Evolutionary conservation across 1,140 invertebrate genomes (phyloP).

Genomic region (Daktulosphaira vitifoliae): DNA sequence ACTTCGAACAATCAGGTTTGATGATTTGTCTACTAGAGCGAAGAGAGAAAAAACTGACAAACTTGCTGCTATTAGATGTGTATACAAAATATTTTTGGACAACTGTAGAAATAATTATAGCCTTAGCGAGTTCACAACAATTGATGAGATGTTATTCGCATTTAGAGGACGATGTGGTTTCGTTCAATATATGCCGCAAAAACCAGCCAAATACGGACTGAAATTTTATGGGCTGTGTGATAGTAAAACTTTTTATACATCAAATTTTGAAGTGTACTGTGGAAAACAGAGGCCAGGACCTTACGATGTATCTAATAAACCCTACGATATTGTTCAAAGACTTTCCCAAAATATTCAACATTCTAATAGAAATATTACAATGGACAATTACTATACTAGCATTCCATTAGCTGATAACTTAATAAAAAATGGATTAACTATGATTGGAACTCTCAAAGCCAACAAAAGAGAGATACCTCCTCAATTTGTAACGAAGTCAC

Average conservation of each 20-base stretch:
- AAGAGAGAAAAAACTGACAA: constrained; percentile 37
- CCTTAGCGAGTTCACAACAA: constrained; percentile 40
- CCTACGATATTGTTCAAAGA: not conserved
- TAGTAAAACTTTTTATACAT: constrained; percentile 40
- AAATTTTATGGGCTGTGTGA: constrained; percentile 43
- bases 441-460: constrained; percentile 42
- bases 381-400: constrained; percentile 43
- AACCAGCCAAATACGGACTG: constrained; percentile 45
- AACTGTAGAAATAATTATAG: constrained; percentile 35
- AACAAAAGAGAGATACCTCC: constrained; percentile 39
- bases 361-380: constrained; percentile 40
- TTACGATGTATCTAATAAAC: not conserved
- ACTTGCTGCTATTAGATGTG: constrained; percentile 39
- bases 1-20: constrained; percentile 40
- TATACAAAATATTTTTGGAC: not conserved
- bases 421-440: constrained; percentile 32
- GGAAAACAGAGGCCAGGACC: constrained; percentile 41
- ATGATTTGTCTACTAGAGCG: constrained; percentile 38
- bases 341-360: constrained; percentile 37
- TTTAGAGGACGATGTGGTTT: constrained; percentile 44
- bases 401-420: constrained; percentile 40
- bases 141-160: constrained; percentile 43
- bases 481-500: constrained; percentile 19
- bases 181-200: constrained; percentile 36
- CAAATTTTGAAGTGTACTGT: constrained; percentile 41